Evolutionary conservation across 2,113 vertebrate species (phyloP).

Genomic region (Malurus alboscapulatus): DNA sequence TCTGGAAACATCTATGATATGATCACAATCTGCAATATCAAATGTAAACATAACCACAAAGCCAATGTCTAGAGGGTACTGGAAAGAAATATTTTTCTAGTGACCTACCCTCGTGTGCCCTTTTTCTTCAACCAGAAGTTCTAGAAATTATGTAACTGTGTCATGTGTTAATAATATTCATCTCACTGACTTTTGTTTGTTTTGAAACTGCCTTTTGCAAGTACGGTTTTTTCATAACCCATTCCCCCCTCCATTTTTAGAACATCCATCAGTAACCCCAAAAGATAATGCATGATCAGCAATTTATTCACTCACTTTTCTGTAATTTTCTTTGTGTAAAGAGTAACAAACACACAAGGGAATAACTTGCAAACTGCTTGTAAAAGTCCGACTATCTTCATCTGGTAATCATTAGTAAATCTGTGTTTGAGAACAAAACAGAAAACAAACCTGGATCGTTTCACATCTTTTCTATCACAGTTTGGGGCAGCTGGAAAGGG

Average conservation of each 20-base stretch:
- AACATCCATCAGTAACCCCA: not conserved
- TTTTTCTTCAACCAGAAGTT: not conserved
- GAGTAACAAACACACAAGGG: not conserved
- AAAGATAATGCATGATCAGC: not conserved
- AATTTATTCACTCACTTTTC: not conserved
- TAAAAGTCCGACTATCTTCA: not conserved
- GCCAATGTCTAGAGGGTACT: not conserved
- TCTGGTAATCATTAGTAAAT: not conserved
- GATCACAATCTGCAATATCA: slow-evolving; percentile 30
- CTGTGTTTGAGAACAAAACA: not conserved
- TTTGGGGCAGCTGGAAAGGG: not conserved
- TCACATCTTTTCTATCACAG: not conserved
- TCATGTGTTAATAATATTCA: not conserved
- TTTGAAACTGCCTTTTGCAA: not conserved
- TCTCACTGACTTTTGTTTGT: not conserved
- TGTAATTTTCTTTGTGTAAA: not conserved
- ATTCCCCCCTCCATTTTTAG: not conserved
- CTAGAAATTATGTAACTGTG: not conserved
- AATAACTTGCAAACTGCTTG: not conserved
- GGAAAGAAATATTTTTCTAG: not conserved
- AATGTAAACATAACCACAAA: slow-evolving; percentile 11
- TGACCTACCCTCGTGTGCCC: not conserved
- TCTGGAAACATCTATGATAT: not conserved
- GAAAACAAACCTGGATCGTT: not conserved
- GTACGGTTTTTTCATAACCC: not conserved